phyloP scores from a whole-genome alignment of 2,113 vertebrate species.

The Myotis brandtii region DNA sequence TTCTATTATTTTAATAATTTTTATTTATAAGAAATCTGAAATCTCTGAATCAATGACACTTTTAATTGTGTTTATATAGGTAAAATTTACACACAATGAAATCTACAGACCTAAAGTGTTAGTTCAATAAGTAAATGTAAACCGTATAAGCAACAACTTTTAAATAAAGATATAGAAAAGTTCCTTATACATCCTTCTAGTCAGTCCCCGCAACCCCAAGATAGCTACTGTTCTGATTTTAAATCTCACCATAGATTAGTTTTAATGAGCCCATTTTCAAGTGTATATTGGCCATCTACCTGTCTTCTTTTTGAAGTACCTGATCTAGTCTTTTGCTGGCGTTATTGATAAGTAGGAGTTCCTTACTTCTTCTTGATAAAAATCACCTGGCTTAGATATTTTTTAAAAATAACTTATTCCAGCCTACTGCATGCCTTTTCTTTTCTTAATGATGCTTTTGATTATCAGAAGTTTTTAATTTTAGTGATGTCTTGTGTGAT shows the following conservation, averaged over 20 bases:
- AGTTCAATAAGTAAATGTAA: not conserved
- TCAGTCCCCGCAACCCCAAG: not conserved
- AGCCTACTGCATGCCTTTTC: not conserved
- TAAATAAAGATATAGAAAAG: not conserved
- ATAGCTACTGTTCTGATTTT: not conserved
- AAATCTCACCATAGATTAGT: not conserved
- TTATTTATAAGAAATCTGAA: slow-evolving; percentile 13
- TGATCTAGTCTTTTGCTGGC: not conserved
- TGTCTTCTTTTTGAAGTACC: not conserved
- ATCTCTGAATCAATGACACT: not conserved
- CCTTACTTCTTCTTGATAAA: not conserved
- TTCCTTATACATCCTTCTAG: not conserved
- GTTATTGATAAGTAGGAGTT: not conserved
- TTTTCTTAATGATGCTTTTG: not conserved
- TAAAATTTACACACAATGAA: not conserved
- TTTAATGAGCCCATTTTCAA: not conserved
- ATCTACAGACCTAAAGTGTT: not conserved
- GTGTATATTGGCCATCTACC: not conserved
- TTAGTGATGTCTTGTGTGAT: not conserved
- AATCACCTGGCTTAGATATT: not conserved
- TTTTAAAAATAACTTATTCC: not conserved
- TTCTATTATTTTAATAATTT: not conserved
- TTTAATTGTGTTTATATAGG: not conserved
- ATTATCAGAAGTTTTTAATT: not conserved
- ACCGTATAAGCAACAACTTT: not conserved